Conservation (phyloP, 1,140 invertebrate genomes). For the Eumaeus atala region DNA sequence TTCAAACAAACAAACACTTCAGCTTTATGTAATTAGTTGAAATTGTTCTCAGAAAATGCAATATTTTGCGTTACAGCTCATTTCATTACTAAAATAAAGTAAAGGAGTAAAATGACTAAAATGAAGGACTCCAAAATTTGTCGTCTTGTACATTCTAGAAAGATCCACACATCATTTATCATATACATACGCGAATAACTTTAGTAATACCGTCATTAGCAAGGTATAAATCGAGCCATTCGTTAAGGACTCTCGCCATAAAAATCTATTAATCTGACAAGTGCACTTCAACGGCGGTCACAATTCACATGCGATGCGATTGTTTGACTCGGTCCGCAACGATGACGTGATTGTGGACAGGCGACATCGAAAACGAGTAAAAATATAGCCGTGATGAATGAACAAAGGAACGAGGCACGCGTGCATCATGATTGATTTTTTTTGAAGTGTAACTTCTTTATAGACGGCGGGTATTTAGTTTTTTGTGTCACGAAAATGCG, state of each 20-base stretch:
- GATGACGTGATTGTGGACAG: slow-evolving; percentile 67
- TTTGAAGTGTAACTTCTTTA: too few species aligned
- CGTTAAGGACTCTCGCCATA: slow-evolving; percentile 37
- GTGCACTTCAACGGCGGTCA: slow-evolving; percentile 55
- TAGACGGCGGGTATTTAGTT: too few species aligned
- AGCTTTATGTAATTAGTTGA: too few species aligned
- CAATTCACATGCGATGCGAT: slow-evolving; percentile 63
- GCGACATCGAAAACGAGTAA: slow-evolving; percentile 65
- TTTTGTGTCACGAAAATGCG: too few species aligned
- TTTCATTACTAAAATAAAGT: too few species aligned
- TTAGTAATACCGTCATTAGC: slow-evolving; percentile 27
- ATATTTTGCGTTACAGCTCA: too few species aligned
- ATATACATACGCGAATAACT: slow-evolving; percentile 22
- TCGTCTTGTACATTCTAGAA: slow-evolving; percentile 11
- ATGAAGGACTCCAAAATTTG: too few species aligned
- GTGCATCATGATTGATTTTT: slow-evolving; percentile 55
- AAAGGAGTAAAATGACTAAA: too few species aligned
- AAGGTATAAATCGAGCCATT: slow-evolving; percentile 26
- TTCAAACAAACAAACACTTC: too few species aligned
- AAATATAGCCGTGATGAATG: slow-evolving; percentile 67
- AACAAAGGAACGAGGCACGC: slow-evolving; percentile 44
- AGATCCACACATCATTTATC: slow-evolving; percentile 23
- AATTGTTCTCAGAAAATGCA: too few species aligned
- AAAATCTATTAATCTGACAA: slow-evolving; percentile 56
- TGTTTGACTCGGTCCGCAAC: slow-evolving; percentile 57